phyloP scores from a whole-genome alignment of 2,888 invertebrate species.

The Aphidius colemani region DNA sequence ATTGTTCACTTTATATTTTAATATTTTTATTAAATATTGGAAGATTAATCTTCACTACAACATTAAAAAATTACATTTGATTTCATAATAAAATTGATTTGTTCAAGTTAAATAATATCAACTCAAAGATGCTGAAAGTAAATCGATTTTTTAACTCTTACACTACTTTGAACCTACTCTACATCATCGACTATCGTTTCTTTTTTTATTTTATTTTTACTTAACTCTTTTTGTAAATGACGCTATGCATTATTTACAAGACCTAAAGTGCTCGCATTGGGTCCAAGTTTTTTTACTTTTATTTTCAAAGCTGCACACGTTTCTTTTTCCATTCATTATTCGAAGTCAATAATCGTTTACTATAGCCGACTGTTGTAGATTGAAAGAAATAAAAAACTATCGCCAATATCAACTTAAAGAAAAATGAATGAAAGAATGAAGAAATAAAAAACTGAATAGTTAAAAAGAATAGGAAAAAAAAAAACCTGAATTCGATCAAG shows the following conservation, averaged over 20 bases:
- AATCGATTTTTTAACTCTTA: too few species aligned
- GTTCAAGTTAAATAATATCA: too few species aligned
- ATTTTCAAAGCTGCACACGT: constrained; percentile 10
- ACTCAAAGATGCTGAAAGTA: too few species aligned
- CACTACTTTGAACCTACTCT: too few species aligned
- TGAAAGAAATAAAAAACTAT: too few species aligned
- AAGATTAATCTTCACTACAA: too few species aligned
- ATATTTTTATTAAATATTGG: too few species aligned
- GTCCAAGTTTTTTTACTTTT: constrained; percentile 20
- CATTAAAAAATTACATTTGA: too few species aligned
- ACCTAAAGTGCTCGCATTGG: constrained; percentile 32
- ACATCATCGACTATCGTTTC: too few species aligned
- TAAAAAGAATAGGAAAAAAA: neutral
- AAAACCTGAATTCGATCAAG: neutral
- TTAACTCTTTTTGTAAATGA: constrained; percentile 37
- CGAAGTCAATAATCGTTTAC: neutral
- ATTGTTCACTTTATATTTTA: too few species aligned
- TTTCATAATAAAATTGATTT: too few species aligned
- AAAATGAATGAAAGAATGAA: neutral
- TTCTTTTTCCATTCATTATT: constrained; percentile 20
- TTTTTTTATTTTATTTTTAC: constrained; percentile 9
- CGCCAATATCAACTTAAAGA: neutral
- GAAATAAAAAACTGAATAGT: neutral
- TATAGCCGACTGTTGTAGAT: neutral
- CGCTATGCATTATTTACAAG: constrained; percentile 45